Conservation (phyloP, 2,888 invertebrate species). For the Mimas tiliae region DNA sequence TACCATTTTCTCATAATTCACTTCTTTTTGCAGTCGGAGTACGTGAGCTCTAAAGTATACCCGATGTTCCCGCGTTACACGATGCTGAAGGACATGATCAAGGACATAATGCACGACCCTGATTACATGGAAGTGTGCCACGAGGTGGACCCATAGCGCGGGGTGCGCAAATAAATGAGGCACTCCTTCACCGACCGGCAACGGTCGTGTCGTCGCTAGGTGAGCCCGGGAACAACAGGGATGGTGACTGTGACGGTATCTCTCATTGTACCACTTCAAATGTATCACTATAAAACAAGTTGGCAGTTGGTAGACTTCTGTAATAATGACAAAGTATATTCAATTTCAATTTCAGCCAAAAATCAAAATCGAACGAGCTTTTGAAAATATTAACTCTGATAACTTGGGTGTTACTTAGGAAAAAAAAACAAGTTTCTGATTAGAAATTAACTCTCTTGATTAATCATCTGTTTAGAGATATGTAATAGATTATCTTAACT, state of each 20-base stretch:
- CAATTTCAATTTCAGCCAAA: too few species aligned
- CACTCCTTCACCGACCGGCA: conserved; percentile 77
- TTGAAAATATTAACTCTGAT: too few species aligned
- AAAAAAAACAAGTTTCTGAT: too few species aligned
- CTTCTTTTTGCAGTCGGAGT: conserved; percentile 88
- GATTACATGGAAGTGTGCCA: conserved; percentile 98
- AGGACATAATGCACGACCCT: conserved; percentile 97
- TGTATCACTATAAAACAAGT: too few species aligned
- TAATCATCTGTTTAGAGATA: neutral
- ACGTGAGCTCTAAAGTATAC: conserved; percentile 95
- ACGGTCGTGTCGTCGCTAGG: conserved; percentile 76
- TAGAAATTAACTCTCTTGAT: too few species aligned
- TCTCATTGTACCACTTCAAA: conserved; percentile 42
- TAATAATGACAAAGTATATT: too few species aligned
- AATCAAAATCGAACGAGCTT: too few species aligned
- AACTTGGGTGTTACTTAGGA: too few species aligned
- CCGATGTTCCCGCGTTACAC: conserved; percentile 97
- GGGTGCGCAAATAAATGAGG: conserved; percentile 84
- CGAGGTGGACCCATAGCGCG: conserved; percentile 91
- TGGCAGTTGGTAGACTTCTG: neutral
- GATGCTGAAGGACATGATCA: conserved; percentile 98
- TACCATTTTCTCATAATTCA: neutral
- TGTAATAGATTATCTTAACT: neutral
- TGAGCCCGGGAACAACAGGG: conserved; percentile 34
- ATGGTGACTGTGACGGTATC: conserved; percentile 27